Conservation (phyloP, 2,888 invertebrate genomes). For the Adelognathus sp. region DNA sequence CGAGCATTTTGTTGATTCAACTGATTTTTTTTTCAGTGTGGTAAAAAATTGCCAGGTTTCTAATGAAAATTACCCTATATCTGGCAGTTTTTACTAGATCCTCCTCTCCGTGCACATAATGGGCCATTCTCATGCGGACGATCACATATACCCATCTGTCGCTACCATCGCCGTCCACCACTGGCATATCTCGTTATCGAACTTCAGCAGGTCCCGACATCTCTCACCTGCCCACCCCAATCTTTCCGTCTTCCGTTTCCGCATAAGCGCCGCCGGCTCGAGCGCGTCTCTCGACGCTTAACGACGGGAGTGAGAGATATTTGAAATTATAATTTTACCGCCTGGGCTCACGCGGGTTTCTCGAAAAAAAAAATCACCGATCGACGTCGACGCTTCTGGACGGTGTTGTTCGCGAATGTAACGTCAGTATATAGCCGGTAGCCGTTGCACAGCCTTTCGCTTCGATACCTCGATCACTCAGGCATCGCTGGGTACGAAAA, state of each 20-base stretch:
- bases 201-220: conserved; percentile 3
- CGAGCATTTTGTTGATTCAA: too few relatives aligned
- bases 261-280: neutral
- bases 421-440: neutral
- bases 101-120: neutral
- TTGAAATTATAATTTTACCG: conserved; percentile 62
- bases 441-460: conserved; percentile 26
- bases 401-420: neutral
- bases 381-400: neutral
- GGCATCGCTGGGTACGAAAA: conserved; percentile 13
- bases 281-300: conserved; percentile 45
- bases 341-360: conserved; percentile 18
- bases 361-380: conserved; percentile 7
- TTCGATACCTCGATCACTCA: conserved; percentile 12
- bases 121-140: neutral
- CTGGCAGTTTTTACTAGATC: too few relatives aligned
- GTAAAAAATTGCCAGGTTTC: too few relatives aligned
- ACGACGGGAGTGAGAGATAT: conserved; percentile 64
- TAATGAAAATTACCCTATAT: too few relatives aligned
- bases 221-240: neutral
- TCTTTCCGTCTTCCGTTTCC: neutral
- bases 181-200: conserved; percentile 48
- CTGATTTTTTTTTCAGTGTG: too few relatives aligned
- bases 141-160: neutral
- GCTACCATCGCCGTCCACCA: conserved; percentile 6